Base-by-base conservation (phyloP, 2,888 invertebrate genomes). In the Adineta ricciae region DNA sequence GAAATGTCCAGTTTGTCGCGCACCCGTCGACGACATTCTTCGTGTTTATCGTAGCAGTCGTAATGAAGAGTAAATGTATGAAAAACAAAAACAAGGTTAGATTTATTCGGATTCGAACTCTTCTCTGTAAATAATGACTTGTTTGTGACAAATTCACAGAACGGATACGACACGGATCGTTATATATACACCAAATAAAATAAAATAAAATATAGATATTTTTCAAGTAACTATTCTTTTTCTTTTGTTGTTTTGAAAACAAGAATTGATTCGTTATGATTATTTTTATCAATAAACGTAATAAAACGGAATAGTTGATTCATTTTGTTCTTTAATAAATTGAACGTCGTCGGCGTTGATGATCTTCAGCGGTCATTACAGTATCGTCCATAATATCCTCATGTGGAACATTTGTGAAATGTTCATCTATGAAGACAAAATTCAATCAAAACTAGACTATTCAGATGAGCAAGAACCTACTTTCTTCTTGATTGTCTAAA, bases 1-100 rank as follows among this genome's bases (percentile, higher is more conserved):
- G 36, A 88, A 88, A 83, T 90, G 90, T 86, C 90, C 90, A 0
- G 89, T 90, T 14, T 90, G 90, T 86, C 86, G 90, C 32, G 90
- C 90, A 0, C 90, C 89, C 9, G 90, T 90, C 84, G 88, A 88
- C 86, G 90, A 90, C 86, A 88, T 90, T 72, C 88, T 90, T 86
- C 87, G 89, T 50, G 88, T 89, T 24, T 90, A 89, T 87, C 52
- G 83, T 72, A 82, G 84, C 38, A 84, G 84, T 7, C 32, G 73
- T 73, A 83, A 82, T 56, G 41, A n/a, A n/a, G 41, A 78, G 41
- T 78, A 78, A 78, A 41, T 36, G 4, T 38, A 36, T 4, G 21
- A 41, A 78, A 9, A n/a, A 41, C 24, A 78, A 78, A 41, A 41
- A 41, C 14, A 36, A 78, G 24, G 8, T 0, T 78, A 21, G 38